Evolutionary conservation across 2,113 vertebrate genomes (phyloP).

Genomic region (Redunca redunca): DNA sequence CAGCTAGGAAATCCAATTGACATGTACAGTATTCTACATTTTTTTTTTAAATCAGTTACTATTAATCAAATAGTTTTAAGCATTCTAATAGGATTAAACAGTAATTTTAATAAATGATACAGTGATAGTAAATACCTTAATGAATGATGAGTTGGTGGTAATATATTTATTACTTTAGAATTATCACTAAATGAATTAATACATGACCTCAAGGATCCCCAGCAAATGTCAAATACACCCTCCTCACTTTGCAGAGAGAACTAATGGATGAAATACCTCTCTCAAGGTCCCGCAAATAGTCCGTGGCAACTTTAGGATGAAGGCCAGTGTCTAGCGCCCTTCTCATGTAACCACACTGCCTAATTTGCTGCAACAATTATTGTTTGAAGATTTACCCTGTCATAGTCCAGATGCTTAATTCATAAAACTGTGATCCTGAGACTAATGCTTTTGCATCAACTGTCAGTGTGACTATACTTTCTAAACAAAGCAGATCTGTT

Average conservation of each 20-base stretch:
- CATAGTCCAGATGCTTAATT: slow-evolving; percentile 37
- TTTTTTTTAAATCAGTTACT: neutral
- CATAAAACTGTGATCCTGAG: slow-evolving; percentile 45
- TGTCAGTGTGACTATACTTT: neutral
- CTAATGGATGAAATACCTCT: neutral
- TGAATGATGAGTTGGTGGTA: neutral
- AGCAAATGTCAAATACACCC: neutral
- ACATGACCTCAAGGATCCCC: neutral
- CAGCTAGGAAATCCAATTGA: neutral
- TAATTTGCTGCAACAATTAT: slow-evolving; percentile 21
- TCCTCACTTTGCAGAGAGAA: neutral
- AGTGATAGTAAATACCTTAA: neutral
- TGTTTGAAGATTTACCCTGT: neutral
- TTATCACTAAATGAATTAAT: neutral
- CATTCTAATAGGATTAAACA: neutral
- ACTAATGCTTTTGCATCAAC: neutral
- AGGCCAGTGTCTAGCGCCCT: neutral
- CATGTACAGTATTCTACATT: neutral
- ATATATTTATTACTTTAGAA: neutral
- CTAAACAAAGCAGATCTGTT: neutral
- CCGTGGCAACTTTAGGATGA: neutral
- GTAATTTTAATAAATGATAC: neutral
- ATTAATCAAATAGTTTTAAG: neutral
- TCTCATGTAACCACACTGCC: neutral
- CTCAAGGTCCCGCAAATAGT: neutral